Conservation (phyloP, 2,113 vertebrate genomes). For the Anhinga rufa region DNA sequence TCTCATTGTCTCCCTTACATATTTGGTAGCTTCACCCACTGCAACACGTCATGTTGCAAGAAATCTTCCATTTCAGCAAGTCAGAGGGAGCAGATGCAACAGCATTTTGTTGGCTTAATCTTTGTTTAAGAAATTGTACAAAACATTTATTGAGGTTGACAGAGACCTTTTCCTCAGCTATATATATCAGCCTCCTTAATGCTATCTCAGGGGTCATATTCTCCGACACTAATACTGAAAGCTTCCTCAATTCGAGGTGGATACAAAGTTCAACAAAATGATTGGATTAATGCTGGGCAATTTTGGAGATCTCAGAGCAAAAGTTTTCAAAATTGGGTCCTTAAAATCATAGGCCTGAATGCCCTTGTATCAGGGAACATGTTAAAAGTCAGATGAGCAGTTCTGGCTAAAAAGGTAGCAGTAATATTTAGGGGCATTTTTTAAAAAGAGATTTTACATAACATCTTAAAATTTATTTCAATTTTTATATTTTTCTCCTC, state of each 20-base stretch:
- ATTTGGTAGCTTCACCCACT: not conserved
- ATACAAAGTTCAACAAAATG: not conserved
- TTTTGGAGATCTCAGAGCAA: not conserved
- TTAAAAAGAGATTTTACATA: not conserved
- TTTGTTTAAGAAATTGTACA: not conserved
- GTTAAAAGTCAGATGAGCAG: not conserved
- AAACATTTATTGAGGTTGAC: constrained; percentile 18
- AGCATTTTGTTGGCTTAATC: not conserved
- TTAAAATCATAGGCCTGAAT: not conserved
- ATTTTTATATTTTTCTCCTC: not conserved
- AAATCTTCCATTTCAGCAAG: constrained; percentile 18
- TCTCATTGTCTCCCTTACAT: not conserved
- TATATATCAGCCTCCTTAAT: not conserved
- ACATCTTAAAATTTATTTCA: not conserved
- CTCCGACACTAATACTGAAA: not conserved
- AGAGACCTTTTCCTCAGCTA: constrained; percentile 31
- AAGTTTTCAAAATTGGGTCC: not conserved
- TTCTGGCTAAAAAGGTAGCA: not conserved
- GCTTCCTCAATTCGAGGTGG: not conserved
- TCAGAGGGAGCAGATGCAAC: not conserved
- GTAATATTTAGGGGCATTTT: not conserved
- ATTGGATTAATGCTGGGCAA: not conserved
- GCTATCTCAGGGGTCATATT: not conserved
- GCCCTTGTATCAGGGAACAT: not conserved
- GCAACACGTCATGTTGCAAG: not conserved